Evolutionary conservation across 2,888 invertebrate genomes (phyloP).

Genomic region (Liodrosophila aerea): DNA sequence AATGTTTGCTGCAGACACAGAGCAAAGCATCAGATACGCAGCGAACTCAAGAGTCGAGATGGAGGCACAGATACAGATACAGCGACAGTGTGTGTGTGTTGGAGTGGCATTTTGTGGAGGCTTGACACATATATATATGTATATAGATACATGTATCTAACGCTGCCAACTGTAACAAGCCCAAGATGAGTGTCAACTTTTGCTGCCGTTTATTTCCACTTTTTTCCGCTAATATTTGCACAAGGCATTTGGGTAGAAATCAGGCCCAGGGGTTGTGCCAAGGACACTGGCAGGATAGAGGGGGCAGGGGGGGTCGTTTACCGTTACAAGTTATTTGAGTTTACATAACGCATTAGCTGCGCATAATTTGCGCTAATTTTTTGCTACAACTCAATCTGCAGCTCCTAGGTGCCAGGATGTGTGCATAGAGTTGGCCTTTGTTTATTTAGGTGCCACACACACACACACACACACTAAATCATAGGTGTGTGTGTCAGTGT

Average conservation of each 20-base stretch:
- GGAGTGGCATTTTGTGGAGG: too few relatives aligned
- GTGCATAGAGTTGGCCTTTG: slow-evolving; percentile 8
- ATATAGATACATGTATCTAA: too few relatives aligned
- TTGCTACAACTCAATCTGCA: slow-evolving; percentile 61
- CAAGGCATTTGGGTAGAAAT: slow-evolving; percentile 40
- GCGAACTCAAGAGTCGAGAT: background rate
- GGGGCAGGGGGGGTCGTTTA: slow-evolving; percentile 6
- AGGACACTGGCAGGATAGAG: background rate
- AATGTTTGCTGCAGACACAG: background rate
- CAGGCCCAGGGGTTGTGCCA: slow-evolving; percentile 21
- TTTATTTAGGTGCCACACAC: slow-evolving; percentile 46
- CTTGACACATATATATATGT: too few relatives aligned
- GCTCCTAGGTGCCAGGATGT: slow-evolving; percentile 16
- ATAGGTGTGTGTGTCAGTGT: background rate
- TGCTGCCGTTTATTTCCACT: slow-evolving; percentile 1
- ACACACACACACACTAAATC: too few relatives aligned
- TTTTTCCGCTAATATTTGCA: slow-evolving; percentile 41
- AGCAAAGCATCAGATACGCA: background rate
- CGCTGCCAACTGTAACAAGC: too few relatives aligned
- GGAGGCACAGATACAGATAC: background rate
- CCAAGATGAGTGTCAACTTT: slow-evolving; percentile 39
- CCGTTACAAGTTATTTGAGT: slow-evolving; percentile 55
- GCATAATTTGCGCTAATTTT: slow-evolving; percentile 79
- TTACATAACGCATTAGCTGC: slow-evolving; percentile 66
- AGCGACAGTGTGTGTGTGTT: background rate